Percentiles rank a stretch among this genome's conserved stretches.
Conservation (phyloP, 2,797 vertebrate species). For the Acrossocheilus wenchowensis region DNA sequence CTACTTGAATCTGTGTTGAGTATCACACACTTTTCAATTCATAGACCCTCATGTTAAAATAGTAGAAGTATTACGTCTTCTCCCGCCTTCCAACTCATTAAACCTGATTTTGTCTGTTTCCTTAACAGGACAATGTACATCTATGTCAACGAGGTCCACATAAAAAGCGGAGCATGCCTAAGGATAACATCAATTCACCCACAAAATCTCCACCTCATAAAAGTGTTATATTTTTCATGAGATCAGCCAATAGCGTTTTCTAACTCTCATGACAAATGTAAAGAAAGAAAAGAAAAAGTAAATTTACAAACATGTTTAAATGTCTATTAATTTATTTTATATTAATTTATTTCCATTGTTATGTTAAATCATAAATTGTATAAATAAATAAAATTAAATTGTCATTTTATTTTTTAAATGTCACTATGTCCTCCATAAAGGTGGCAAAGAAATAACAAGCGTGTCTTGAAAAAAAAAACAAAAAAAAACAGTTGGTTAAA, state of each 20-base stretch:
- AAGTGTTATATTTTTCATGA: not conserved
- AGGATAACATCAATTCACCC: not conserved
- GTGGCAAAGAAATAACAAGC: not conserved
- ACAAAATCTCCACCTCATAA: not conserved
- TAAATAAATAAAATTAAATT: not conserved
- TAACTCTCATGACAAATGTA: not conserved
- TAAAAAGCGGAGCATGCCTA: not conserved
- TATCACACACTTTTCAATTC: too few species aligned
- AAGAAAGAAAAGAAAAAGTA: not conserved
- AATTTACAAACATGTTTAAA: not conserved
- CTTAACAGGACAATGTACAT: too few species aligned
- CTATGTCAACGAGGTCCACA: too few species aligned
- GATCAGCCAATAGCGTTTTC: not conserved
- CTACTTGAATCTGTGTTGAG: too few species aligned
- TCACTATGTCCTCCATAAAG: not conserved
- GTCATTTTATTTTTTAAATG: not conserved
- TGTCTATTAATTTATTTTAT: not conserved
- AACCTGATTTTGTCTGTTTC: too few species aligned
- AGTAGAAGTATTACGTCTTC: too few species aligned
- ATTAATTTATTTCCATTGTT: not conserved
- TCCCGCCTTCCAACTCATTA: too few species aligned
- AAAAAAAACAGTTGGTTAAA: not conserved
- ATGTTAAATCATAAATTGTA: not conserved
- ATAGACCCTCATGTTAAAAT: too few species aligned
- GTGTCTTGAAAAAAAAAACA: not conserved